Evolutionary conservation across 2,888 invertebrate genomes (phyloP).

Genomic region (Sphaerophoria taeniata): DNA sequence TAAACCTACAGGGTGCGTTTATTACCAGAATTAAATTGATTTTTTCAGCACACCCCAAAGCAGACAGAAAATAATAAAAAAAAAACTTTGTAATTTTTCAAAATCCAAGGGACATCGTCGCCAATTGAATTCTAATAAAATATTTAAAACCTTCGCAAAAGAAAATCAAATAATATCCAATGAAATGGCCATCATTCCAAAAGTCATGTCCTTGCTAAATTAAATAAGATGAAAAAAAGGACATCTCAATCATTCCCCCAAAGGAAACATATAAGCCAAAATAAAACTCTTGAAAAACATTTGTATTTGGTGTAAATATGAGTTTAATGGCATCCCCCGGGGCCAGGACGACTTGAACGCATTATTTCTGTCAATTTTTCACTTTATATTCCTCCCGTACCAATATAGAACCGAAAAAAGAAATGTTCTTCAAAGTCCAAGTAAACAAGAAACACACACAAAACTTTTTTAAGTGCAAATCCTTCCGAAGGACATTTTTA

Average conservation of each 20-base stretch:
- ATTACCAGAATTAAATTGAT: too few species aligned
- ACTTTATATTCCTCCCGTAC: constrained; percentile 40
- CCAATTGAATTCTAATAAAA: constrained; percentile 66
- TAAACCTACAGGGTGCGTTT: too few species aligned
- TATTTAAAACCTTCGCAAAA: constrained; percentile 54
- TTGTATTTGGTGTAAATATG: constrained; percentile 74
- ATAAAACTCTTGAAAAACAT: constrained; percentile 48
- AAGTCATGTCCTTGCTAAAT: too few species aligned
- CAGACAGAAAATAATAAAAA: not conserved
- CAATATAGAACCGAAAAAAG: not conserved
- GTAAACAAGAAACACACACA: constrained; percentile 22
- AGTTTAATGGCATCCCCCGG: constrained; percentile 75
- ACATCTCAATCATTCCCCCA: constrained; percentile 17
- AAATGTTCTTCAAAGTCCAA: not conserved
- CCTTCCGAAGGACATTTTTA: constrained; percentile 64
- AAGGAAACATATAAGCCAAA: not conserved
- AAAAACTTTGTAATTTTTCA: constrained; percentile 15
- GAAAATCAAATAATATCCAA: constrained; percentile 47
- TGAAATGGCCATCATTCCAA: constrained; percentile 4
- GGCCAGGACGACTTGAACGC: constrained; percentile 34
- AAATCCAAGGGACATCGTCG: constrained; percentile 38
- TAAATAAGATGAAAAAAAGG: not conserved
- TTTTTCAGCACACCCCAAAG: not conserved
- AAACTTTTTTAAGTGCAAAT: constrained; percentile 73
- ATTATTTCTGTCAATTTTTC: constrained; percentile 61